phyloP scores from a whole-genome alignment of 35 echinoderm and acorn worm species.

The Hemicentrotus pulcherrimus region DNA sequence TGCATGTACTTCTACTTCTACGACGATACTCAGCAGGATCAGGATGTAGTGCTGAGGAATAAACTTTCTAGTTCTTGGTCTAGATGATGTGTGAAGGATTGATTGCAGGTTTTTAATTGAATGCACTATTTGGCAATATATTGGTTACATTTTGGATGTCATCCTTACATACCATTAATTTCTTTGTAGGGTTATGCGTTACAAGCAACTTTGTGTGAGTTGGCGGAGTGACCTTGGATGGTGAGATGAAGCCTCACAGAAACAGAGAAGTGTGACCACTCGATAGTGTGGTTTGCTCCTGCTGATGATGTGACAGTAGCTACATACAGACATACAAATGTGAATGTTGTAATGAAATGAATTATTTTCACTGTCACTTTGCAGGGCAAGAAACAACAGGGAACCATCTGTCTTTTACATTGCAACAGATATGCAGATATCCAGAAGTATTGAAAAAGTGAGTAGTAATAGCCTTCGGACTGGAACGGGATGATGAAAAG shows the following conservation, averaged over 20 bases:
- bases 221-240: too few species aligned
- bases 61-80: too few species aligned
- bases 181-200: not conserved
- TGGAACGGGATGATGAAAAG: too few species aligned
- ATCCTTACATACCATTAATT: not conserved
- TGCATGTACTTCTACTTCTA: too few species aligned
- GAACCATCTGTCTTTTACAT: slow-evolving; percentile 56
- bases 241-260: too few species aligned
- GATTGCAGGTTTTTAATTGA: too few species aligned
- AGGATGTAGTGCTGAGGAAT: too few species aligned
- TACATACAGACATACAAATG: not conserved
- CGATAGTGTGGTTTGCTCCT: too few species aligned
- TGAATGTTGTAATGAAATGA: not conserved
- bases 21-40: too few species aligned
- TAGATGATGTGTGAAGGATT: too few species aligned
- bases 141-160: not conserved
- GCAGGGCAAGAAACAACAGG: slow-evolving; percentile 73
- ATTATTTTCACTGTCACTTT: not conserved
- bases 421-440: slow-evolving; percentile 40
- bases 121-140: not conserved
- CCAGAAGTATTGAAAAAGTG: slow-evolving; percentile 60
- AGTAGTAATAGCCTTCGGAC: not conserved
- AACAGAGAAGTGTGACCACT: too few species aligned
- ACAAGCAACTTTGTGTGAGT: not conserved
- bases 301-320: too few species aligned